These are phyloP conservation scores for Noctilio leporinus DNA, from an alignment of 2,113 vertebrate species.

Conservation along the genomic window DNA sequence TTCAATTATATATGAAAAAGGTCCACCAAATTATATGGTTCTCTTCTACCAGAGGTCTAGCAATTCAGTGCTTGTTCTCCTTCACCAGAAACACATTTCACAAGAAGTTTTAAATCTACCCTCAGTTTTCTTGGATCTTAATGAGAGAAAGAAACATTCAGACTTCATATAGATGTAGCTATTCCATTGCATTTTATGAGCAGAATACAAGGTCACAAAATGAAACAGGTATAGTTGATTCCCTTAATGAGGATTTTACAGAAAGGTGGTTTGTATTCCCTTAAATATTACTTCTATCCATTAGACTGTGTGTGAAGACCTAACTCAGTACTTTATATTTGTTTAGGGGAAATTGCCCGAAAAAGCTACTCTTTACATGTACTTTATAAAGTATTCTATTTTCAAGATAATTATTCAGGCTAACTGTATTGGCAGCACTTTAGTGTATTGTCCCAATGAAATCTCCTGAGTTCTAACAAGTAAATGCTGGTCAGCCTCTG, in stretches of 20 bases:
- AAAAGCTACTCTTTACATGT: not conserved
- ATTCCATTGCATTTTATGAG: not conserved
- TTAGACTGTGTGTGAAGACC: not conserved
- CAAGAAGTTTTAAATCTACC: not conserved
- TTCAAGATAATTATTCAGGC: constrained; percentile 3
- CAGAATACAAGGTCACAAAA: not conserved
- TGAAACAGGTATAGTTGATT: not conserved
- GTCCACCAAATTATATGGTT: constrained; percentile 14
- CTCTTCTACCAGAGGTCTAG: not conserved
- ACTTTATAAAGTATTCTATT: constrained; percentile 14
- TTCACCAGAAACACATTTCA: not conserved
- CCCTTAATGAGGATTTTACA: not conserved
- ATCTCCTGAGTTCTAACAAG: not conserved
- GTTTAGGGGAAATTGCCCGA: not conserved
- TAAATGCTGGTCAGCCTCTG: not conserved
- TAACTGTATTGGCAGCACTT: not conserved
- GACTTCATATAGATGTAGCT: not conserved
- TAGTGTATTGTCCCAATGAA: not conserved
- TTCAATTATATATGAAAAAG: constrained; percentile 17
- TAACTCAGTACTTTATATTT: not conserved
- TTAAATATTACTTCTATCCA: constrained; percentile 33
- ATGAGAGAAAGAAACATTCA: not conserved
- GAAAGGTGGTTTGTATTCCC: not conserved
- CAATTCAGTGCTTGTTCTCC: not conserved
- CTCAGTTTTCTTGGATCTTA: not conserved